phyloP scores from a whole-genome alignment of 2,113 vertebrate genomes.

The Hypanus sabinus region DNA sequence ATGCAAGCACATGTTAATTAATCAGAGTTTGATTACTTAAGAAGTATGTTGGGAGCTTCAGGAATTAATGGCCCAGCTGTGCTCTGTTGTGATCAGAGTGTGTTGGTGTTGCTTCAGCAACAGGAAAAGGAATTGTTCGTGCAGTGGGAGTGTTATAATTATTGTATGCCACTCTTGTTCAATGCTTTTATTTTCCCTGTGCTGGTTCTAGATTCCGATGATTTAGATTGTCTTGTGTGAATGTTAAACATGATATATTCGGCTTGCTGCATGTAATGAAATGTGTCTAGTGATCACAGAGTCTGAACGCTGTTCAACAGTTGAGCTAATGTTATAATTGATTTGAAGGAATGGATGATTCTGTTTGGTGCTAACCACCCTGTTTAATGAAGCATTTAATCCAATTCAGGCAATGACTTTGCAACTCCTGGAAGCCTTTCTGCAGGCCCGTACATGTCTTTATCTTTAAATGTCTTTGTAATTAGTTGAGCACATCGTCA shows the following conservation, averaged over 20 bases:
- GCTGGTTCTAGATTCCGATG: constrained; percentile 8
- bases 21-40: not conserved
- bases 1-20: not conserved
- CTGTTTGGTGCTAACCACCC: not conserved
- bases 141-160: not conserved
- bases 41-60: not conserved
- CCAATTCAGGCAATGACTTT: not conserved
- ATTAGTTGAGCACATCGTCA: not conserved
- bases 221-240: constrained; percentile 9
- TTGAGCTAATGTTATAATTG: not conserved
- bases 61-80: not conserved
- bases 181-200: not conserved
- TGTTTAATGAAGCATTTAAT: not conserved
- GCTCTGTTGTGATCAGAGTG: too few relatives aligned
- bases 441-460: not conserved
- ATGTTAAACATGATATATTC: constrained; percentile 10
- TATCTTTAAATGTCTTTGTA: not conserved
- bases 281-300: not conserved
- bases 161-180: not conserved
- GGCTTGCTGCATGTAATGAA: not conserved
- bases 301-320: not conserved
- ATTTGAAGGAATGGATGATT: not conserved
- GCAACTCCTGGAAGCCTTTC: not conserved
- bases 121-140: not conserved
- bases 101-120: constrained; percentile 20